These are phyloP conservation scores for Pseudachorutes palmiensis DNA, from an alignment of 1,140 invertebrate species.

Conservation along the genomic window DNA sequence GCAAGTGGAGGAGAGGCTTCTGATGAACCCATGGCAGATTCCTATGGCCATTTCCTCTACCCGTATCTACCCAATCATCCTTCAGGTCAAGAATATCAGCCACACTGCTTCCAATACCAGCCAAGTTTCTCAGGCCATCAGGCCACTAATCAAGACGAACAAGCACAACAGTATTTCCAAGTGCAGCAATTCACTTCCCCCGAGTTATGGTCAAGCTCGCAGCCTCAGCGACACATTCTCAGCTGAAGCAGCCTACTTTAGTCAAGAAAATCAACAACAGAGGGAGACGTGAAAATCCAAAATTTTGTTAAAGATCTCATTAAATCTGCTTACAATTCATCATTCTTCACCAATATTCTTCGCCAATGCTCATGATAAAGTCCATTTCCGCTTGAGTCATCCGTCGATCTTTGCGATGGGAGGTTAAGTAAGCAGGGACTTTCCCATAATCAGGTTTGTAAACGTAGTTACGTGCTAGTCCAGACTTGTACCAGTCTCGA, in stretches of 20 bases:
- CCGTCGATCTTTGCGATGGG: background rate
- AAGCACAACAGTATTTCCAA: too few relatives aligned
- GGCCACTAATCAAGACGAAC: too few relatives aligned
- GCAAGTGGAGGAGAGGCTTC: background rate
- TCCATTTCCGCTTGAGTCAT: background rate
- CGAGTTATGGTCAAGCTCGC: too few relatives aligned
- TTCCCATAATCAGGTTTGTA: slow-evolving; percentile 8
- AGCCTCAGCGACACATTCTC: too few relatives aligned
- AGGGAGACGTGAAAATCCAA: too few relatives aligned
- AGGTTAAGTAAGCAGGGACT: slow-evolving; percentile 7
- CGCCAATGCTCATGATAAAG: background rate
- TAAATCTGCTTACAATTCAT: background rate
- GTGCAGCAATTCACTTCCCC: too few relatives aligned
- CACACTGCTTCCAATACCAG: background rate
- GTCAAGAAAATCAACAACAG: too few relatives aligned
- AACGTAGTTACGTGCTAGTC: background rate
- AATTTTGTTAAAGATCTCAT: too few relatives aligned
- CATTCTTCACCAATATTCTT: background rate
- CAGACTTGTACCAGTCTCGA: background rate
- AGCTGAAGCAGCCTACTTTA: too few relatives aligned
- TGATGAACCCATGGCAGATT: background rate
- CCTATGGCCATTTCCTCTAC: background rate
- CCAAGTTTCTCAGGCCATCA: too few relatives aligned
- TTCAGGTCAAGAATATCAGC: background rate
- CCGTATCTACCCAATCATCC: too few relatives aligned